Conservation (phyloP, 2,888 invertebrate genomes). For the Tachina grossa region DNA sequence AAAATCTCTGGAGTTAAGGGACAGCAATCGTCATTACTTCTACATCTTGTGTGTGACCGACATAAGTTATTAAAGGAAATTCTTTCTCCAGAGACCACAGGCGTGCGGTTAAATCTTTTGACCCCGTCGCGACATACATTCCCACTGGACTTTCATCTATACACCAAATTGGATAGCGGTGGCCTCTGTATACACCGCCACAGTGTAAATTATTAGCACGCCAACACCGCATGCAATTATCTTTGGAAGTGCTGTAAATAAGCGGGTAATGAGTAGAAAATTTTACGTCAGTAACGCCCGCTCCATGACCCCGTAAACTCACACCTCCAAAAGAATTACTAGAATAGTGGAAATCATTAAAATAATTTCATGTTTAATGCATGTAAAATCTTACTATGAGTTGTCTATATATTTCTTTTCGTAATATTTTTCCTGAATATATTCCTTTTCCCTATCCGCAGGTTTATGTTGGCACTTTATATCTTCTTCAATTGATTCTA, state of each 20-base stretch:
- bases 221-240: conserved; percentile 91
- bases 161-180: conserved; percentile 95
- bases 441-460: conserved; percentile 67
- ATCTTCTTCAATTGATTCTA: conserved; percentile 72
- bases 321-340: conserved; percentile 84
- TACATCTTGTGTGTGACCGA: conserved; percentile 94
- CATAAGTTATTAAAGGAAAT: conserved; percentile 91
- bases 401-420: conserved; percentile 77
- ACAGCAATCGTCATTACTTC: conserved; percentile 85
- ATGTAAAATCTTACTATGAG: conserved; percentile 77
- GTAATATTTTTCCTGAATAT: conserved; percentile 71
- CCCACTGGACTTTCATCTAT: conserved; percentile 88
- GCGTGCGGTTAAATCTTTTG: conserved; percentile 92
- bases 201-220: conserved; percentile 86
- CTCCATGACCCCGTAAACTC: conserved; percentile 88
- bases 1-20: background rate
- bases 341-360: conserved; percentile 11
- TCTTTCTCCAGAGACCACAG: conserved; percentile 92
- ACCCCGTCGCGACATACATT: conserved; percentile 93
- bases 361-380: background rate
- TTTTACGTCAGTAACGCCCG: conserved; percentile 86
- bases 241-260: conserved; percentile 88
- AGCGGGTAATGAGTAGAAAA: conserved; percentile 85
- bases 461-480: conserved; percentile 58
- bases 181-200: conserved; percentile 87